Conservation (phyloP, 2,888 invertebrate genomes). For the Dolomedes plantarius region DNA sequence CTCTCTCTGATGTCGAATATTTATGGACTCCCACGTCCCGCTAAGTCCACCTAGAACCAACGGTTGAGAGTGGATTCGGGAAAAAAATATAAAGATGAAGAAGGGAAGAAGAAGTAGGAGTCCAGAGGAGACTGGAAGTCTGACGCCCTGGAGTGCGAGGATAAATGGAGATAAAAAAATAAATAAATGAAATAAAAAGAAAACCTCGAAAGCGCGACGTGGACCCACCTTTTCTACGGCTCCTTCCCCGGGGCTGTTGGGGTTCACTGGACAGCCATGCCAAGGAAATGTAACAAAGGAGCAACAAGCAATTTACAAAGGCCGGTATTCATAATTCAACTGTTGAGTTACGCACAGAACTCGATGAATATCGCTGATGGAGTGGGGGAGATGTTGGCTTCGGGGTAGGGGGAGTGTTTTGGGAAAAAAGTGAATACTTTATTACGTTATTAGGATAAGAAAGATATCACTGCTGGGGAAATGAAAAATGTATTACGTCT, state of each 20-base stretch:
- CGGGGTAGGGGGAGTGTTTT: too few relatives aligned
- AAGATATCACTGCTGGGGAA: too few relatives aligned
- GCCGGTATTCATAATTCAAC: background rate
- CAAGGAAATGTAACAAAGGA: background rate
- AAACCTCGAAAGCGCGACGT: background rate
- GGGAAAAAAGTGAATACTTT: too few relatives aligned
- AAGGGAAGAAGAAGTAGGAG: background rate
- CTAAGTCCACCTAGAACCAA: background rate
- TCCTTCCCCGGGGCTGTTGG: background rate
- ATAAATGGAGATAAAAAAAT: background rate
- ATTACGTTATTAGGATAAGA: too few relatives aligned
- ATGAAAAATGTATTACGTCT: too few relatives aligned
- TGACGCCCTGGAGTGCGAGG: conserved; percentile 46
- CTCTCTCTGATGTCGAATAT: background rate
- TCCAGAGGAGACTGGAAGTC: conserved; percentile 43
- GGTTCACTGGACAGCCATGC: conserved; percentile 4
- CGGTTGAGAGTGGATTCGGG: background rate
- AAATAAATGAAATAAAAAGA: background rate
- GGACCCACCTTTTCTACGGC: background rate
- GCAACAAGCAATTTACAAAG: conserved; percentile 4
- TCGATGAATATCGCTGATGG: background rate
- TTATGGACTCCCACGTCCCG: conserved; percentile 2
- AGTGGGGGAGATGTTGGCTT: too few relatives aligned
- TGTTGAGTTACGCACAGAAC: background rate
- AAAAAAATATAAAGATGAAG: background rate